Base-by-base conservation (phyloP, 2,888 invertebrate species). In the Acleris sparsana region DNA sequence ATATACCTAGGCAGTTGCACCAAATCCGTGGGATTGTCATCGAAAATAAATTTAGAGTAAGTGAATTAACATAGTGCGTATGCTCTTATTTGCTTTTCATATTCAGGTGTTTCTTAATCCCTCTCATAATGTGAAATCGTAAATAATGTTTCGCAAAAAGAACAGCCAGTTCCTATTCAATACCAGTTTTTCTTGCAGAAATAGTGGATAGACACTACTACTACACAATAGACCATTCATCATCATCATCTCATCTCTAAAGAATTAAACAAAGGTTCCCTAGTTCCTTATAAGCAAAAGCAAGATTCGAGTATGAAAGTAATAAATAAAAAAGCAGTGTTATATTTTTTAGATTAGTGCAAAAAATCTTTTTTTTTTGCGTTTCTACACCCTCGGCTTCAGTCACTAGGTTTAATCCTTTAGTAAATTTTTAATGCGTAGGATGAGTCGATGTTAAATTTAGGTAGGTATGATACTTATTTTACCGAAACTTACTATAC, bases 151-250 rank as follows among this genome's bases (percentile, higher is more conserved):
- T 51, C 16, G 16, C 55, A 51, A 51, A 56, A 65, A 65, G 13
- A 56, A 56, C 44, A 49, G 18, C 51, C 55, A 52, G 55, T 49
- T 9, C 5, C 29, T 33, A 39, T 53, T 62, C 56, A 22, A 17
- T 53, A 43, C 46, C 61, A 49, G 46, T 62, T 48, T 62, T 52
- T 65, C 20, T 51, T 43, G 74, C 75, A 79, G 75, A 78, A 75
- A 78, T 67, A 72, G 70, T 74, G 72, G 72, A 70, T 72, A 70
- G 65, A 78, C 75, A 74, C 73, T 74, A 75, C 77, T 75, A 77
- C 29, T 48, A 57, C 44, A 81, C 80, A 82, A 82, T 82, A 75
- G 75, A 64, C 80, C 53, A 82, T 82, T 75, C 74, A 79, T 82
- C 82, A 80, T 77, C 76, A 79, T 79, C 80, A 76, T 39, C 66